phyloP scores from a whole-genome alignment of 2,113 vertebrate species.

The Heterotis niloticus region DNA sequence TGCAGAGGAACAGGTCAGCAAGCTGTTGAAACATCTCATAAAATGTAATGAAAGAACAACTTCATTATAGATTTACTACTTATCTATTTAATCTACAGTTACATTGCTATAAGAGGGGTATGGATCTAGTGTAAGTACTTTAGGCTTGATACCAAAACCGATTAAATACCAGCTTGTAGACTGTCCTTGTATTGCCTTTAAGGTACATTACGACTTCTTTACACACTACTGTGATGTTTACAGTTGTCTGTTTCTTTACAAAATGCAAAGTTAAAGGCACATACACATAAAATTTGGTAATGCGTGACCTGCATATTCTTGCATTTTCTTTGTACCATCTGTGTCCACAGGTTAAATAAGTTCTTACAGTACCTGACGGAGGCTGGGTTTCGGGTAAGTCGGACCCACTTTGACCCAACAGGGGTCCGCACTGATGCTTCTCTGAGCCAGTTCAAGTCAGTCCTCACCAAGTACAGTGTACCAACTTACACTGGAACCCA shows the following conservation, averaged over 20 bases:
- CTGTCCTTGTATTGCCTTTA: too few relatives aligned
- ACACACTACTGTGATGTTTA: background rate
- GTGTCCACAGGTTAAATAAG: slow-evolving; percentile 79
- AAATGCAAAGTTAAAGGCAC: background rate
- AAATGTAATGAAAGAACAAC: too few relatives aligned
- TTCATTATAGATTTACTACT: too few relatives aligned
- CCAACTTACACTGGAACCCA: slow-evolving; percentile 69
- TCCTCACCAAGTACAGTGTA: slow-evolving; percentile 84
- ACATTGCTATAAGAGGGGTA: too few relatives aligned
- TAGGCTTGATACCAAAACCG: too few relatives aligned
- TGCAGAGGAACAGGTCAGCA: too few relatives aligned
- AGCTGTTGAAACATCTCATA: too few relatives aligned
- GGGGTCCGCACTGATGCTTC: slow-evolving; percentile 86
- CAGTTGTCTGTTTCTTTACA: too few relatives aligned
- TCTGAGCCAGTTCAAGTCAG: slow-evolving; percentile 78
- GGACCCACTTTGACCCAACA: slow-evolving; percentile 95
- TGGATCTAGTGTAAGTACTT: too few relatives aligned
- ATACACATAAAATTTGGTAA: background rate
- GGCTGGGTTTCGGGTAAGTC: slow-evolving; percentile 87
- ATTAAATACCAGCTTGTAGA: too few relatives aligned
- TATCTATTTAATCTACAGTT: too few relatives aligned
- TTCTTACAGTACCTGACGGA: slow-evolving; percentile 85
- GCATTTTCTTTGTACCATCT: background rate
- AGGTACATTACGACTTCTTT: background rate
- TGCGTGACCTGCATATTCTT: background rate